A percentile compares a stretch with the other conserved stretches of the same genome.
These are phyloP conservation scores for Picathartes gymnocephalus DNA, from an alignment of 2,113 vertebrate genomes.

Conservation along the genomic window DNA sequence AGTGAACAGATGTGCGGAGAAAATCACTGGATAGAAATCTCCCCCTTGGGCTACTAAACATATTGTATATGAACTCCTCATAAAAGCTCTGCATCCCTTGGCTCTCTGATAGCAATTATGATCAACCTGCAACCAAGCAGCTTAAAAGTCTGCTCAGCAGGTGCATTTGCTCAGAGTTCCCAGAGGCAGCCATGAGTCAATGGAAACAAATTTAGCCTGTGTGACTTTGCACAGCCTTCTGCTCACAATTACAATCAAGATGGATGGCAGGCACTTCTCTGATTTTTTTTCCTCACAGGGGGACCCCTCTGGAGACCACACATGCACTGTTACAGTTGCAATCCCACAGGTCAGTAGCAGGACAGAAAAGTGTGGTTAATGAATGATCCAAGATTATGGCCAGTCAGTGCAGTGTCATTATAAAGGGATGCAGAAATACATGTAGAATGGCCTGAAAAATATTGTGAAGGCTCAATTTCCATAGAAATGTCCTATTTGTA, in stretches of 20 bases:
- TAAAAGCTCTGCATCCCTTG: conserved; percentile 22
- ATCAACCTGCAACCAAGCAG: conserved; percentile 18
- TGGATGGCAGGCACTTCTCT: not conserved
- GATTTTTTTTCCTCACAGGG: not conserved
- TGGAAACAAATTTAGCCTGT: conserved; percentile 9
- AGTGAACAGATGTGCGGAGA: conserved; percentile 18
- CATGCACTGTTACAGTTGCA: not conserved
- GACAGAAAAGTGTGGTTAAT: not conserved
- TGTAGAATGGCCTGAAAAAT: not conserved
- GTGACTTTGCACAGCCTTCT: not conserved
- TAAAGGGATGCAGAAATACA: not conserved
- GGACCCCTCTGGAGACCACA: not conserved
- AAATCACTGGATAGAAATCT: conserved; percentile 2
- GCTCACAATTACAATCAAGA: conserved; percentile 5
- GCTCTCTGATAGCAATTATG: conserved; percentile 5
- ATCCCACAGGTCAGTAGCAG: not conserved
- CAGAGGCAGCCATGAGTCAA: not conserved
- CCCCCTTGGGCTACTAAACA: not conserved
- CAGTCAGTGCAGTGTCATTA: not conserved
- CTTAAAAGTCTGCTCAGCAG: conserved; percentile 29
- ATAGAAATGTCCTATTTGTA: not conserved
- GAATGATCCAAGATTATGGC: not conserved
- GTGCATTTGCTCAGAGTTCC: conserved; percentile 16
- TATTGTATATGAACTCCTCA: conserved; percentile 17
- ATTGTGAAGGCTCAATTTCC: not conserved